phyloP scores from a whole-genome alignment of 2,113 vertebrate species.

The Osmerus eperlanus region DNA sequence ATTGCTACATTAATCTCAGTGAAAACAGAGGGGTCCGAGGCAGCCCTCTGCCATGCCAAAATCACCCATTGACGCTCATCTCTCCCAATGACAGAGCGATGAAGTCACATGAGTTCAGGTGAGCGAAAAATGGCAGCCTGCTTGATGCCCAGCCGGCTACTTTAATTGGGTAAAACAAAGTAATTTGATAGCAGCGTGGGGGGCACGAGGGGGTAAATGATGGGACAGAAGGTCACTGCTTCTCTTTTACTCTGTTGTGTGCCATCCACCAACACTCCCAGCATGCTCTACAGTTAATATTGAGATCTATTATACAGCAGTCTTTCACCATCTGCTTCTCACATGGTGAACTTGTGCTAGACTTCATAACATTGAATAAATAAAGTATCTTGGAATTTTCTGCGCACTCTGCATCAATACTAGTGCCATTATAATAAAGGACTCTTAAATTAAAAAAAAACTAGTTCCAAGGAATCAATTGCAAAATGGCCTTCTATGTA shows the following conservation, averaged over 20 bases:
- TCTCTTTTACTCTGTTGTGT: conserved; percentile 67
- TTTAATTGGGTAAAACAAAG: conserved; percentile 82
- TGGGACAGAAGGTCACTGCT: conserved; percentile 78
- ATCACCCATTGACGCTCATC: conserved; percentile 47
- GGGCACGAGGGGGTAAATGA: conserved; percentile 74
- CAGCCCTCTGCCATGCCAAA: conserved; percentile 50
- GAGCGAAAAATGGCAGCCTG: conserved; percentile 67
- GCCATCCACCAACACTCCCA: conserved; percentile 72
- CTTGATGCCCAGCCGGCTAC: conserved; percentile 70
- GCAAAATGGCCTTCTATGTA: no score
- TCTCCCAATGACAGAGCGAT: conserved; percentile 64
- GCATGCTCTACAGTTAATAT: conserved; percentile 74
- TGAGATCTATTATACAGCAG: conserved; percentile 74
- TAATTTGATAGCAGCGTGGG: conserved; percentile 73
- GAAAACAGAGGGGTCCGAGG: conserved; percentile 48
- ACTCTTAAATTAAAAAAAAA: no score
- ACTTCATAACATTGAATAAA: conserved; percentile 44
- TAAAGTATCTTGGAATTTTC: not conserved
- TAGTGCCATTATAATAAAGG: no score
- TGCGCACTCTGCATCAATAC: not conserved
- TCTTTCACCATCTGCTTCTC: conserved; percentile 72
- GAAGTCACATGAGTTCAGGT: conserved; percentile 67
- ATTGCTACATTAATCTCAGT: conserved; percentile 54
- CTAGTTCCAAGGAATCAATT: no score
- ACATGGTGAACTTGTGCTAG: conserved; percentile 50